phyloP scores from a whole-genome alignment of 92 coral and sea anemone genomes.

The Porites rus region DNA sequence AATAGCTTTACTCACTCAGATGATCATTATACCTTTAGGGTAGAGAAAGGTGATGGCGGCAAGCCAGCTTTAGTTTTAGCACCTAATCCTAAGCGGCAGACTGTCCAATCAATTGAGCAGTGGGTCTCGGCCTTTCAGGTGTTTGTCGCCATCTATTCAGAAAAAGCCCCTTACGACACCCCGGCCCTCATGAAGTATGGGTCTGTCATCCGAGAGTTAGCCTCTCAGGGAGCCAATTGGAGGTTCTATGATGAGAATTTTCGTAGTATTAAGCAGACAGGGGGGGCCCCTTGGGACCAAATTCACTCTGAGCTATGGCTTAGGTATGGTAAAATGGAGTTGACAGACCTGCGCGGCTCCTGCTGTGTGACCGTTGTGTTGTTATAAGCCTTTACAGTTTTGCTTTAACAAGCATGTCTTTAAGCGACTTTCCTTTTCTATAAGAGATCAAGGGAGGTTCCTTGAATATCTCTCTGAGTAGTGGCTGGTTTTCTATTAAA shows the following conservation, averaged over 20 bases:
- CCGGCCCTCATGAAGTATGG: slow-evolving; percentile 41
- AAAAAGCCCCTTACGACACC: slow-evolving; percentile 1
- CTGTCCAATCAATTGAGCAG: neutral
- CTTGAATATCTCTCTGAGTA: too few species aligned
- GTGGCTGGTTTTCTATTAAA: too few species aligned
- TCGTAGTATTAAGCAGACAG: too few species aligned
- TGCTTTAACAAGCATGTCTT: too few species aligned
- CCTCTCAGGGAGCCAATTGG: slow-evolving; percentile 34
- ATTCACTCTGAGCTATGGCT: slow-evolving; percentile 51
- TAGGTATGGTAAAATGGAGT: too few species aligned
- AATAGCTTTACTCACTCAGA: neutral
- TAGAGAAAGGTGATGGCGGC: neutral
- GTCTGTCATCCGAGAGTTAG: slow-evolving; percentile 2
- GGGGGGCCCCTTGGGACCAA: slow-evolving; percentile 31
- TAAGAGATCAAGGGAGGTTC: too few species aligned
- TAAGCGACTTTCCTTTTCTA: too few species aligned
- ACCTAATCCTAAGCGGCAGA: neutral
- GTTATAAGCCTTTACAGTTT: too few species aligned
- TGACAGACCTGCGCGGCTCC: too few species aligned
- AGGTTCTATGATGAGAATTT: slow-evolving; percentile 7
- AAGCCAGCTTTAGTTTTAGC: neutral
- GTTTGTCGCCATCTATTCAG: slow-evolving; percentile 22
- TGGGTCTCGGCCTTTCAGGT: slow-evolving; percentile 30
- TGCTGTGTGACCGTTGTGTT: too few species aligned
- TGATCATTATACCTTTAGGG: slow-evolving; percentile 12